Base-by-base conservation (phyloP, 2,113 vertebrate genomes). In the Diphyllodes magnificus region DNA sequence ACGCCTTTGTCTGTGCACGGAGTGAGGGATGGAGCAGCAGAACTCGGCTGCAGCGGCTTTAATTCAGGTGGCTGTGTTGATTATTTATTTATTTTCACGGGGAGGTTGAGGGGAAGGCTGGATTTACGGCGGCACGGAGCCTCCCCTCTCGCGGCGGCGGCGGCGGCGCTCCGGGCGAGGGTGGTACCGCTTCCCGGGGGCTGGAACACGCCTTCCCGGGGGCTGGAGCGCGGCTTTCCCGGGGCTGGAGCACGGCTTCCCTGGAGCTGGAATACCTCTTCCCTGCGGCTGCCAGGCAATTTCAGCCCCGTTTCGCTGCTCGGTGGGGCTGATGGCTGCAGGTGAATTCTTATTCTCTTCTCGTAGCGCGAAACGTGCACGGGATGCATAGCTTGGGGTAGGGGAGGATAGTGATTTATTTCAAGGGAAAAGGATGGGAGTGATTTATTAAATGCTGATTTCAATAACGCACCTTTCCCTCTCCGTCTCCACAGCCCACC, bases 241-340 rank as follows among this genome's bases (percentile, higher is more conserved):
- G 13, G 13, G 27, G 47, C 33, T 31, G 57, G 47, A 50, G 20
- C 21, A 15, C 54, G 30, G 19, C 35, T 60, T 40, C 20, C 54
- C 66, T 8, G 47, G 5, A 35, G 61, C 45, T 28, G 17, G 28
- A 50, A 31, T 2, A 9, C 10, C 10, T 68, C n/a, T 49, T 42
- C 60, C 54, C 47, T 19, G 12, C 45, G 6, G 76, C 78, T 25
- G 72, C 39, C 13, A 16, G 80, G 57, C 7, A 84, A 2, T 33
- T 31, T 9, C 13, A 35, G 75, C 45, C 56, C 24, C 28, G 2
- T 53, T 25, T 33, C 9, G 37, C 39, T 37, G 56, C 28, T 23
- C 54, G 20, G 18, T 19, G 83, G 77, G 76, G 86, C 95, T 51
- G 83, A 64, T 79, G 93, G 90, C 95, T 88, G 30, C 94, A 91